Percentiles rank a stretch among this genome's conserved stretches.
These are phyloP conservation scores for Myotis davidii DNA, from an alignment of 2,113 vertebrate species.

Conservation along the genomic window DNA sequence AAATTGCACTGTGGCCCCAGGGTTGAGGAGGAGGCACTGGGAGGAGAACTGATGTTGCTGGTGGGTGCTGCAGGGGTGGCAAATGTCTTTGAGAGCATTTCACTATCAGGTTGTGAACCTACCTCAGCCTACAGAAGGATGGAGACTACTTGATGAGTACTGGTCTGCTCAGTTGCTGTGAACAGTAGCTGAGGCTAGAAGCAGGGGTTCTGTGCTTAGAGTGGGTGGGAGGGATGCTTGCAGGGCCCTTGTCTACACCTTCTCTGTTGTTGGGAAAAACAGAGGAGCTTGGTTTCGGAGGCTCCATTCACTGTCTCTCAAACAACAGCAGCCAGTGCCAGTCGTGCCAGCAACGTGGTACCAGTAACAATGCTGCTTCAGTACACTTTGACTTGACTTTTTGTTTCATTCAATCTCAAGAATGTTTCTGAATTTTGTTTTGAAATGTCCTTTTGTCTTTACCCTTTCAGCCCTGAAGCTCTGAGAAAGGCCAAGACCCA, in stretches of 20 bases:
- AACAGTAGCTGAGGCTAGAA: not conserved
- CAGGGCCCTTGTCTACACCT: not conserved
- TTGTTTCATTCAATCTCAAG: conserved; percentile 67
- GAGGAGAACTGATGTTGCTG: not conserved
- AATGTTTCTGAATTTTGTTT: conserved; percentile 35
- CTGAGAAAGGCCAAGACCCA: not conserved
- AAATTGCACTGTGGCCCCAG: not conserved
- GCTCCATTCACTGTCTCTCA: conserved; percentile 35
- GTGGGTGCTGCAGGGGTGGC: not conserved
- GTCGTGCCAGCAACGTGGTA: not conserved
- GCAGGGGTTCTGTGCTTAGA: not conserved
- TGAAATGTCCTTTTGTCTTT: conserved; percentile 54
- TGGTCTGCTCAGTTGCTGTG: not conserved
- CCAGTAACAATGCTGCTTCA: conserved; percentile 43
- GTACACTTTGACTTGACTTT: conserved; percentile 65
- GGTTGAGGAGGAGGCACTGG: not conserved
- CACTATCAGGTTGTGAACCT: not conserved
- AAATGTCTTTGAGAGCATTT: not conserved
- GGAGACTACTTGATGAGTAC: not conserved
- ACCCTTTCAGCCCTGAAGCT: not conserved
- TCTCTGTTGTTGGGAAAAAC: conserved; percentile 16
- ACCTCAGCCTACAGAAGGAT: not conserved
- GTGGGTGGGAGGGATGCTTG: not conserved
- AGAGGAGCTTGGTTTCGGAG: conserved; percentile 57
- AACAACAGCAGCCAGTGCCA: conserved; percentile 54